A percentile compares a stretch with the other conserved stretches of the same genome.
These are phyloP conservation scores for Limnothrissa miodon DNA, from an alignment of 2,113 vertebrate species.

Conservation along the genomic window DNA sequence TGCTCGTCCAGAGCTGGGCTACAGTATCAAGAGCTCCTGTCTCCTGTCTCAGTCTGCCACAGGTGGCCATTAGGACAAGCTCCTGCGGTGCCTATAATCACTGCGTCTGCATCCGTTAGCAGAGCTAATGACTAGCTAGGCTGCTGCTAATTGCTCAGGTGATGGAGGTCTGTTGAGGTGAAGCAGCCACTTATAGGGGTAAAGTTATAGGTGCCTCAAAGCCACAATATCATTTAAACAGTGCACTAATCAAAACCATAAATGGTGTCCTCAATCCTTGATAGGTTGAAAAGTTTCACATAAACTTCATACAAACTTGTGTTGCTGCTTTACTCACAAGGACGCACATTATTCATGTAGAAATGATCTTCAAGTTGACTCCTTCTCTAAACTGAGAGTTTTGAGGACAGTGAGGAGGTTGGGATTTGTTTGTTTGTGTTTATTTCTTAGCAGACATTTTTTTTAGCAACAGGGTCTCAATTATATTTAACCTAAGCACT, in stretches of 20 bases:
- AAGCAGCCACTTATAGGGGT: not conserved
- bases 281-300: no score
- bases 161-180: not conserved
- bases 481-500: no score
- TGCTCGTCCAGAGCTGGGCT: not conserved
- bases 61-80: not conserved
- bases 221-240: not conserved
- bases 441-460: no score
- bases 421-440: no score
- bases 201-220: not conserved
- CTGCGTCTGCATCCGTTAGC: not conserved
- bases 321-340: not conserved
- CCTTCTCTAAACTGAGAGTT: not conserved
- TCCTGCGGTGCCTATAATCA: not conserved
- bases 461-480: no score
- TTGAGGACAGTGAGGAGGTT: not conserved
- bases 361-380: not conserved
- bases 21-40: no score
- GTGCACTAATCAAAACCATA: not conserved
- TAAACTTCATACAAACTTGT: no score
- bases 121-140: not conserved
- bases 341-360: not conserved
- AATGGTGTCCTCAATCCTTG: not conserved
- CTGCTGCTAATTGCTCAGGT: not conserved
- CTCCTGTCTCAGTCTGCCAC: not conserved